Conservation (phyloP, 2,888 invertebrate species). For the Dolomedes plantarius region DNA sequence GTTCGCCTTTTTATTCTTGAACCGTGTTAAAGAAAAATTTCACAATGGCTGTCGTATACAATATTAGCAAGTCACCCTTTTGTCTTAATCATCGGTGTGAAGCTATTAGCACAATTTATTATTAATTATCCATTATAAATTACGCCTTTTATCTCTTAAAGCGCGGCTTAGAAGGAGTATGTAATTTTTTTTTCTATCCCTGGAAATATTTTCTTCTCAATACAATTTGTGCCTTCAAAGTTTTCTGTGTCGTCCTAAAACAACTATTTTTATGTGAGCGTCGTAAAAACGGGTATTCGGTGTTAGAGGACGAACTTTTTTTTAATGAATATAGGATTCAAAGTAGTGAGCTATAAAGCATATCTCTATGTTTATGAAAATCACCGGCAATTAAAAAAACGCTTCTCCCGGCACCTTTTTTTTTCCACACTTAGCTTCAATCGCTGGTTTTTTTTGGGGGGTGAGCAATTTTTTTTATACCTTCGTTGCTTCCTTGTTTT, state of each 20-base stretch:
- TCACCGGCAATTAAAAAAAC: conserved; percentile 6
- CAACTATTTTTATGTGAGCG: conserved; percentile 41
- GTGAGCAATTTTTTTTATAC: background rate
- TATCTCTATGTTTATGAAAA: conserved; percentile 30
- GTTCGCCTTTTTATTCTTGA: conserved; percentile 28
- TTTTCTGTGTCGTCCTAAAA: conserved; percentile 32
- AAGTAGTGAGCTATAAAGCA: conserved; percentile 19
- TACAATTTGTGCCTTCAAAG: conserved; percentile 29
- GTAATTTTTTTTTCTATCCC: conserved; percentile 17
- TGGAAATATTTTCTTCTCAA: conserved; percentile 35
- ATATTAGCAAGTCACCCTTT: conserved; percentile 34
- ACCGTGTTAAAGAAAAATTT: conserved; percentile 20
- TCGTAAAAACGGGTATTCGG: conserved; percentile 31
- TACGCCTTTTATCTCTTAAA: conserved; percentile 45
- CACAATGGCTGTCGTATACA: conserved; percentile 34
- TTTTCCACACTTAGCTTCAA: conserved; percentile 21
- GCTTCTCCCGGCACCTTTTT: background rate
- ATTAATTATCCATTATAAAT: conserved; percentile 71
- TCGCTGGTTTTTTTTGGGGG: background rate
- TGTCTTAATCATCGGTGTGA: conserved; percentile 30
- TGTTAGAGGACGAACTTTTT: conserved; percentile 34
- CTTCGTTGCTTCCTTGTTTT: conserved; percentile 9
- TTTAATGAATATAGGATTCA: conserved; percentile 44
- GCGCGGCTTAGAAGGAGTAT: background rate
- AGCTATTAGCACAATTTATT: conserved; percentile 62